Evolutionary conservation across 2,113 vertebrate species (phyloP), one percentile per base, ranked within the genome.

Genomic region (Coptodon bakossiorum): DNA sequence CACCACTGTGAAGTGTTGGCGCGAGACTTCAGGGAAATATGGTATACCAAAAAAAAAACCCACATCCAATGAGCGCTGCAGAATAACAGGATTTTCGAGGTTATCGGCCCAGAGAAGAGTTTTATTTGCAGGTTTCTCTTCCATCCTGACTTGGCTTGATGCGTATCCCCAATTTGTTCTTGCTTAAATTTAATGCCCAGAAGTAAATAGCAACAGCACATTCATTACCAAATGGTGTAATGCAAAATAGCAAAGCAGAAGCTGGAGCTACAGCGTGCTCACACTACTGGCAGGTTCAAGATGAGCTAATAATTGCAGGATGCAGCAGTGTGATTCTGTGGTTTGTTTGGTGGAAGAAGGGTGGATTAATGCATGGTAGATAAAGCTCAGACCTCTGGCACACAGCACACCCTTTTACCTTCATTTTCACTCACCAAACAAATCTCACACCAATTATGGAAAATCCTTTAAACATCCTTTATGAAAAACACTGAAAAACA

Each of bases 391-490:
- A 76, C 22, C 40, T 27, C 68, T 27, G 68, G 40, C 27, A 29
- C 9, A 27, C 14, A 24, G 22, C 22, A 17, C 8, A 73, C n/a
- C 0, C 68, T 48, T 48, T 29, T 27, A 31, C 1, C 43, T 76
- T 50, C 43, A 76, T 50, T 76, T 76, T 50, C 24, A 31, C 43
- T 19, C 71, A 14, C 66, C 38, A 19, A 76, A 50, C 71, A 50
- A 50, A 19, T 76, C 43, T 76, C 71, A 76, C 16, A 1, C 3
- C 16, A 19, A 8, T 50, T 50, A 19, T 31, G 4, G 9, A 0
- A 31, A 78, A 50, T 29, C 38, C 38, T 73, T 73, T 73, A 17
- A 73, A 73, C 31, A 9, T 29, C 14, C 68, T 29, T 48, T 29
- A 48, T 0, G 2, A 48, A 76, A 76, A 73, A 45, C 14, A 45